Conservation (phyloP, 2,113 vertebrate genomes). For the Poicephalus meyeri region DNA sequence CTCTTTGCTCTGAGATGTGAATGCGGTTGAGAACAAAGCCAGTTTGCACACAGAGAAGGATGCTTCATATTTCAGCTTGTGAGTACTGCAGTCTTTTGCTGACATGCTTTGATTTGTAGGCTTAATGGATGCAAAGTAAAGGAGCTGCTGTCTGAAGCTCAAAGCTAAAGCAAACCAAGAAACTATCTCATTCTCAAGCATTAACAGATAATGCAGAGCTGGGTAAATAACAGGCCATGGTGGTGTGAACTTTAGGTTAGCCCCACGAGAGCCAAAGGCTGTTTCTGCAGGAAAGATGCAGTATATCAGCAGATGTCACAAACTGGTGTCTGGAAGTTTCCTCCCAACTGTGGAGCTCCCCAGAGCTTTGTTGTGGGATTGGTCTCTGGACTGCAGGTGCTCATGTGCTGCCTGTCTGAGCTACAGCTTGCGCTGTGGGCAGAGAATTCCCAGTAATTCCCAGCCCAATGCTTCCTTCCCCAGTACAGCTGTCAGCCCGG, state of each 20-base stretch:
- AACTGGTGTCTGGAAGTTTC: neutral
- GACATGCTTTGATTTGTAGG: neutral
- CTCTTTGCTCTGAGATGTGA: neutral
- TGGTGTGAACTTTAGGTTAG: conserved; percentile 37
- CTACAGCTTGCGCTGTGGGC: neutral
- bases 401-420: neutral
- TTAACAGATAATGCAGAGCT: neutral
- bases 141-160: neutral
- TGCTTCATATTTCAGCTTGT: neutral
- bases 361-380: neutral
- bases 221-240: neutral
- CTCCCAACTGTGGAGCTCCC: neutral
- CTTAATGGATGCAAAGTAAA: neutral
- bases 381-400: neutral
- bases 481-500: neutral
- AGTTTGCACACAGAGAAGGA: neutral
- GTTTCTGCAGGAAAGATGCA: neutral
- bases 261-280: neutral
- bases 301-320: neutral
- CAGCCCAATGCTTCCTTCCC: neutral
- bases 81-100: neutral
- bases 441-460: neutral
- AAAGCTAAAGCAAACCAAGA: neutral
- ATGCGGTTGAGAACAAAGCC: neutral
- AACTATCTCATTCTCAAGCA: neutral